Conservation (phyloP, 2,888 invertebrate species). For the Adelphocoris suturalis region DNA sequence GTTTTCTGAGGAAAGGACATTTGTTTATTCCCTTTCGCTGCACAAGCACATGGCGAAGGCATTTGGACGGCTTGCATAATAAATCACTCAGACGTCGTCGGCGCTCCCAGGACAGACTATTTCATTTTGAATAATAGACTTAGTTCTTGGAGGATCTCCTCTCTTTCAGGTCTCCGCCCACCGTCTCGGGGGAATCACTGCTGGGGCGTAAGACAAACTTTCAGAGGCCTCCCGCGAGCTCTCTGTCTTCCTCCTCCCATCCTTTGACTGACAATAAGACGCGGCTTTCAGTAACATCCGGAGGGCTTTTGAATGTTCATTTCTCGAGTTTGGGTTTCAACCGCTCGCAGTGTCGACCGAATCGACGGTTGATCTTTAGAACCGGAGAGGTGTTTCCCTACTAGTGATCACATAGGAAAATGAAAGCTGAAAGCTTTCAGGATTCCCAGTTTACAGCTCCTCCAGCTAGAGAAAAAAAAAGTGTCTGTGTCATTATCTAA, state of each 20-base stretch:
- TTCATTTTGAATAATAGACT: slow-evolving; percentile 62
- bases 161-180: slow-evolving; percentile 28
- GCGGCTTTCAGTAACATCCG: neutral
- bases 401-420: no score
- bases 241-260: neutral
- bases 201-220: slow-evolving; percentile 7
- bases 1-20: neutral
- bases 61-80: slow-evolving; percentile 55
- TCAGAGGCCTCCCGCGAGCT: neutral
- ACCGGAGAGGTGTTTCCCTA: no score
- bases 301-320: no score
- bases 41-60: slow-evolving; percentile 43
- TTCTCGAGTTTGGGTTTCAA: no score
- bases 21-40: slow-evolving; percentile 54
- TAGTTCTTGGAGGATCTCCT: slow-evolving; percentile 38
- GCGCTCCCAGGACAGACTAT: slow-evolving; percentile 47
- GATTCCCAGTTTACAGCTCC: no score
- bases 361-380: no score
- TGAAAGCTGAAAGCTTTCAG: no score
- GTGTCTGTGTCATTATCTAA: no score
- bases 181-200: slow-evolving; percentile 23
- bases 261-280: neutral
- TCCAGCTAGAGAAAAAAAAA: no score
- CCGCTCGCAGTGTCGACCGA: no score
- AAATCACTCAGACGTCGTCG: slow-evolving; percentile 52